Base-by-base conservation (phyloP, 2,888 invertebrate genomes). In the Harpalus rubripes region DNA sequence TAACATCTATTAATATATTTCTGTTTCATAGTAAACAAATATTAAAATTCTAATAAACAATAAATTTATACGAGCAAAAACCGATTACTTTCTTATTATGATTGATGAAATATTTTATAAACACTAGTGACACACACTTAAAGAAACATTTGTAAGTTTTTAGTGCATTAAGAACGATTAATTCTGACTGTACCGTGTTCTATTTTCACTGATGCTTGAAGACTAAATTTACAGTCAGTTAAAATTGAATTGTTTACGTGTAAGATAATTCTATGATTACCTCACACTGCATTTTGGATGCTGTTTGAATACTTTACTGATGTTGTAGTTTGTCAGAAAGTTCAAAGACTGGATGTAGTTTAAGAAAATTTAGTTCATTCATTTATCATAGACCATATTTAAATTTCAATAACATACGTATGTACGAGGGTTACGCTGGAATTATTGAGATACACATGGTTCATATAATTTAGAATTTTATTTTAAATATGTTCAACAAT, bases 211-310 rank as follows among this genome's bases (percentile, higher is more conserved):
- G 63, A 41, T 52, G 61, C 81, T 65, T 81, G 44, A 22, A 63
- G 52, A 74, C 44, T 74, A 74, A 18, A 74, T 74, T 74, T 44
- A 74, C 72, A 74, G 52, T 44, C 44, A 41, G 72, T 74, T 74
- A 44, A 74, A 41, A 18, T 18, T 74, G 44, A 74, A 74, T 44
- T 74, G 72, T 74, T 74, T 74, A 74, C 44, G 16, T 74, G 72
- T 74, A n/a, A 68, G 68, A 68, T 68, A 74, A 74, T 74, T 74
- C 44, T 74, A 10, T 74, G 44, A 74, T 74, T 74, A 74, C 41
- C 18, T 74, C 72, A 74, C 72, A 44, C 7, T 16, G 44, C 15
- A 68, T 39, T 68, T 41, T 68, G 39, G 15, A 15, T 72, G 72
- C n/a, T 32, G 12, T 32, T n/a, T 12, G 39, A 32, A 52, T 52